Conservation (phyloP, 2,797 vertebrate genomes). For the Acanthurus lineatus region DNA sequence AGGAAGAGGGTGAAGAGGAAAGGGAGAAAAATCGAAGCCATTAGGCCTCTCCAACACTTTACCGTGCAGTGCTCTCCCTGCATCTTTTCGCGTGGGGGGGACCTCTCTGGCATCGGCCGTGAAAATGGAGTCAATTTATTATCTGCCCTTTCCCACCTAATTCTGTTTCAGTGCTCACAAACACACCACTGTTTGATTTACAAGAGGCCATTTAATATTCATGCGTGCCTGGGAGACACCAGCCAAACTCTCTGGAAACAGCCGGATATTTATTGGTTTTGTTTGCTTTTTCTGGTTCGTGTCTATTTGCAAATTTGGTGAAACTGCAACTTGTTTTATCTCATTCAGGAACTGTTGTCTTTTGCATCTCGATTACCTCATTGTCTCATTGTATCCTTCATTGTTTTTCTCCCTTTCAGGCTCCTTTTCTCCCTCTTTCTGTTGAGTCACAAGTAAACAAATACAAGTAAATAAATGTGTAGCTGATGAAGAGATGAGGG, state of each 20-base stretch:
- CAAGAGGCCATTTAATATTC: conserved; percentile 72
- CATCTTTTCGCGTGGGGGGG: conserved; percentile 21
- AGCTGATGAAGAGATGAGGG: conserved; percentile 17
- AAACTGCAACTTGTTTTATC: conserved; percentile 45
- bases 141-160: conserved; percentile 62
- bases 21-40: conserved; percentile 41
- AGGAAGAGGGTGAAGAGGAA: neutral
- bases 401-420: conserved; percentile 11
- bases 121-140: conserved; percentile 69
- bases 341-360: conserved; percentile 34
- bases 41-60: conserved; percentile 53
- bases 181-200: conserved; percentile 71
- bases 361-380: conserved; percentile 30
- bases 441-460: conserved; percentile 23
- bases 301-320: conserved; percentile 35
- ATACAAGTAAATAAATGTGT: conserved; percentile 19
- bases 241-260: conserved; percentile 53
- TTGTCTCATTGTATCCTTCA: conserved; percentile 18
- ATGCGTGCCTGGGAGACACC: conserved; percentile 55
- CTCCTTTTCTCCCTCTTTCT: neutral
- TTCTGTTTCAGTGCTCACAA: conserved; percentile 62
- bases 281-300: conserved; percentile 26
- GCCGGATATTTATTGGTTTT: conserved; percentile 51
- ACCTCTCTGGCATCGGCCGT: conserved; percentile 37
- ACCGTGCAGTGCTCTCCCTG: conserved; percentile 31